A percentile compares a stretch with the other conserved stretches of the same genome.
These are phyloP conservation scores for Aspidapion aeneum DNA, from an alignment of 2,888 invertebrate genomes.

Conservation along the genomic window DNA sequence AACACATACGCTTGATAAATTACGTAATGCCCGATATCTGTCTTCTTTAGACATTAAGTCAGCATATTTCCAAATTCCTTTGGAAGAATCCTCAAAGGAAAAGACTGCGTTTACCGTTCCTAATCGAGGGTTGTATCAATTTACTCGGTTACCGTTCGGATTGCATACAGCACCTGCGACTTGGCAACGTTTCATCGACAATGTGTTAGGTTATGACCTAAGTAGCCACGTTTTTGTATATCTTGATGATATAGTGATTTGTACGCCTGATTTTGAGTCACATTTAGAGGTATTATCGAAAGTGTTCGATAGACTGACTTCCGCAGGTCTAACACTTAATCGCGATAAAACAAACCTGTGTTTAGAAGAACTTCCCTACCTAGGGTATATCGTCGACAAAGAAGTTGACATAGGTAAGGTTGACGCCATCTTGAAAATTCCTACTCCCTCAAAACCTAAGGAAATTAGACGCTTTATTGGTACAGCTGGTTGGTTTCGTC, in stretches of 20 bases:
- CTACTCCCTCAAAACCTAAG: not conserved
- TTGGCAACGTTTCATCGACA: constrained; percentile 27
- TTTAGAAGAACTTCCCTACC: not conserved
- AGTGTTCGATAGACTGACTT: not conserved
- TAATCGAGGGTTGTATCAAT: constrained; percentile 33
- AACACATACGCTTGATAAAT: constrained; percentile 30
- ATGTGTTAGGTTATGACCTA: too few relatives aligned
- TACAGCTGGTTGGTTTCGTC: not conserved
- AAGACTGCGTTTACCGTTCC: constrained; percentile 25
- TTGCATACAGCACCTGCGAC: constrained; percentile 33
- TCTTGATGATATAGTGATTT: constrained; percentile 6
- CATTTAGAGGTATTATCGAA: not conserved
- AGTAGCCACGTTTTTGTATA: not conserved
- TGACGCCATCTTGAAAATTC: not conserved
- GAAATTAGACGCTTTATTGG: not conserved
- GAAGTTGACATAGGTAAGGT: not conserved
- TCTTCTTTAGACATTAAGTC: constrained; percentile 29
- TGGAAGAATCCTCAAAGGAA: not conserved
- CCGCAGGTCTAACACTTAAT: not conserved
- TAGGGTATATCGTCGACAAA: constrained; percentile 1
- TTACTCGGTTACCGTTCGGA: constrained; percentile 35
- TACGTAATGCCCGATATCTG: constrained; percentile 33
- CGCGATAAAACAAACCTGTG: constrained; percentile 1
- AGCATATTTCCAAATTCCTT: constrained; percentile 1
- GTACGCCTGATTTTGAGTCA: not conserved